phyloP scores from a whole-genome alignment of 2,797 vertebrate genomes.

The Hemibagrus guttatus region DNA sequence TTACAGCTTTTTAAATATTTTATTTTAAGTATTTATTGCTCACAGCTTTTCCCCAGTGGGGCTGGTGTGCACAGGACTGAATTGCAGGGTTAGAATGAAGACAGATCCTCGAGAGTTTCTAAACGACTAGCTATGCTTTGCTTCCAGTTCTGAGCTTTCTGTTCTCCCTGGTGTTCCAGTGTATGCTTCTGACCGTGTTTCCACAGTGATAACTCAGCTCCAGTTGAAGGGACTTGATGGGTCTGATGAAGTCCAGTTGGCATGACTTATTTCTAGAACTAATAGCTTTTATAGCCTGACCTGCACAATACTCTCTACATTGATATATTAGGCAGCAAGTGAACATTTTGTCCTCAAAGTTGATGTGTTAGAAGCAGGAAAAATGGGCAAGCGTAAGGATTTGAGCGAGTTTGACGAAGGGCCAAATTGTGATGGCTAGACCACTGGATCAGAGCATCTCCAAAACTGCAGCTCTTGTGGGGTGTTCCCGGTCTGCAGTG shows the following conservation, averaged over 20 bases:
- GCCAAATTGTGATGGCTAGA: too few relatives aligned
- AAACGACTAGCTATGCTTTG: slow-evolving; percentile 28
- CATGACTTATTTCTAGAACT: background rate
- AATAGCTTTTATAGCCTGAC: background rate
- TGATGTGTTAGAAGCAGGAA: too few relatives aligned
- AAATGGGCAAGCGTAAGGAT: too few relatives aligned
- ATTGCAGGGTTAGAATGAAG: slow-evolving; percentile 57
- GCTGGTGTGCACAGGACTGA: slow-evolving; percentile 39
- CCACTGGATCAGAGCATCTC: too few relatives aligned
- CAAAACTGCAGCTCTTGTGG: too few relatives aligned
- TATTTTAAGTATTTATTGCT: slow-evolving; percentile 47
- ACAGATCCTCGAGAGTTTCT: slow-evolving; percentile 39
- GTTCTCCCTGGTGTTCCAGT: background rate
- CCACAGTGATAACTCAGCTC: background rate
- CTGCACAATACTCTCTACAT: background rate
- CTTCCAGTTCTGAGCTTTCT: background rate
- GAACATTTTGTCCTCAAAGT: too few relatives aligned
- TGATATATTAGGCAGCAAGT: too few relatives aligned
- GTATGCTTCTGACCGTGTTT: background rate
- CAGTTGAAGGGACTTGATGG: background rate
- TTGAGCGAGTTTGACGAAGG: too few relatives aligned
- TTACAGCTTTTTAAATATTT: background rate
- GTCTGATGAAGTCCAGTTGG: background rate
- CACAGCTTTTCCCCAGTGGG: slow-evolving; percentile 44
- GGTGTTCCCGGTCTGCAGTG: too few relatives aligned